Percentiles rank a stretch among this genome's conserved stretches.
Evolutionary conservation across 2,888 invertebrate genomes (phyloP).

Genomic region (Heteromurus nitidus): DNA sequence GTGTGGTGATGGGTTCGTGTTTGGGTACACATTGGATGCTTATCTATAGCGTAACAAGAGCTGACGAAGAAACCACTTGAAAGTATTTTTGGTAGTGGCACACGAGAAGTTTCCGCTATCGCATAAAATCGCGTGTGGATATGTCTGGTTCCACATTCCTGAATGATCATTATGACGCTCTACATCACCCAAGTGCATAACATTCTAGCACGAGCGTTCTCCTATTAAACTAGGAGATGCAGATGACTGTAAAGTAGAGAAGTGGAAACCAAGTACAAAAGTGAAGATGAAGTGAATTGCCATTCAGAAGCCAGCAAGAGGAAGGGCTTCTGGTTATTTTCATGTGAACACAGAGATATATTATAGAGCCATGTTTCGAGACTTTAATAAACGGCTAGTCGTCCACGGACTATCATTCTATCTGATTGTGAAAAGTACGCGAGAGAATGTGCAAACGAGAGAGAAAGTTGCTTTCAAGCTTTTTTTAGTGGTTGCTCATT

Average conservation of each 20-base stretch:
- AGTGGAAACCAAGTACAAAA: neutral
- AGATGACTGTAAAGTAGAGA: neutral
- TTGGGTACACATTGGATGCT: too few relatives aligned
- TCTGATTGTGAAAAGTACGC: neutral
- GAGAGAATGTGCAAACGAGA: neutral
- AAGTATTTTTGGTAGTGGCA: too few relatives aligned
- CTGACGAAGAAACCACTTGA: too few relatives aligned
- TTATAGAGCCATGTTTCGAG: conserved; percentile 1
- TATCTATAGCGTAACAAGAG: too few relatives aligned
- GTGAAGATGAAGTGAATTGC: conserved; percentile 3
- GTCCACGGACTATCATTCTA: neutral
- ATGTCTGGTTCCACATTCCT: neutral
- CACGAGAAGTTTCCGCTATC: too few relatives aligned
- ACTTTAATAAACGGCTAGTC: neutral
- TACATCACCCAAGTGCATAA: neutral
- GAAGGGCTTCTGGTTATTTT: conserved; percentile 16
- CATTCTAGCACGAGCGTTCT: too few relatives aligned
- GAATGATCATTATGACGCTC: conserved; percentile 10
- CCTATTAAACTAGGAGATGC: too few relatives aligned
- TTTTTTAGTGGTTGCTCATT: neutral
- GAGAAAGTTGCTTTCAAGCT: neutral
- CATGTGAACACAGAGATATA: neutral
- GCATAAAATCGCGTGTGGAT: neutral
- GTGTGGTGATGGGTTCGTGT: too few relatives aligned
- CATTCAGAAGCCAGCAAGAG: neutral